Percentiles rank a stretch among this genome's conserved stretches.
Conservation (phyloP, 1,140 invertebrate species). For the Capitella teleta region DNA sequence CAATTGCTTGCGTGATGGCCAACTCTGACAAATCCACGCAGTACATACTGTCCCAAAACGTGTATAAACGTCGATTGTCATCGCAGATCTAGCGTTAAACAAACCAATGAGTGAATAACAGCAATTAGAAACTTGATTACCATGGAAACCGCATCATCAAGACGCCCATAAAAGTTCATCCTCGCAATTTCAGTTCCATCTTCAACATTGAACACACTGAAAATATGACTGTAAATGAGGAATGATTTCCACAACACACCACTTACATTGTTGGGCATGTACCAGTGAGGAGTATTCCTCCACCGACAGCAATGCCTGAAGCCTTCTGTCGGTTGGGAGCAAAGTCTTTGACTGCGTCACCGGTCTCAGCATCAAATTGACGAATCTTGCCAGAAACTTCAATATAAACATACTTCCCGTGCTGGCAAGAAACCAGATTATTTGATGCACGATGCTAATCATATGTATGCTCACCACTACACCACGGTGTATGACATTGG, state of each 20-base stretch:
- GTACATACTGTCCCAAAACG: conserved; percentile 1
- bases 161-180: background rate
- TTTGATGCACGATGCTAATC: background rate
- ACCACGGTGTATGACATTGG: background rate
- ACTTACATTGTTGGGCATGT: background rate
- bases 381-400: background rate
- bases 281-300: background rate
- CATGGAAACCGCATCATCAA: background rate
- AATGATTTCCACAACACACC: background rate
- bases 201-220: background rate
- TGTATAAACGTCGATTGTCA: background rate
- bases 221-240: background rate
- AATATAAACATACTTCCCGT: background rate
- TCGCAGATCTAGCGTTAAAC: background rate
- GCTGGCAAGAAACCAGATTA: background rate
- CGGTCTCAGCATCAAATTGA: background rate
- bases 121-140: background rate
- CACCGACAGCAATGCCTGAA: background rate
- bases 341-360: background rate
- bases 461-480: background rate
- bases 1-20: background rate
- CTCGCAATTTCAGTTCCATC: background rate
- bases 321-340: background rate
- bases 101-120: background rate
- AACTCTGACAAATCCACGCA: background rate